Percentiles rank a stretch among this genome's conserved stretches.
Conservation (phyloP, 2,113 vertebrate species). For the Lipotes vexillifer region DNA sequence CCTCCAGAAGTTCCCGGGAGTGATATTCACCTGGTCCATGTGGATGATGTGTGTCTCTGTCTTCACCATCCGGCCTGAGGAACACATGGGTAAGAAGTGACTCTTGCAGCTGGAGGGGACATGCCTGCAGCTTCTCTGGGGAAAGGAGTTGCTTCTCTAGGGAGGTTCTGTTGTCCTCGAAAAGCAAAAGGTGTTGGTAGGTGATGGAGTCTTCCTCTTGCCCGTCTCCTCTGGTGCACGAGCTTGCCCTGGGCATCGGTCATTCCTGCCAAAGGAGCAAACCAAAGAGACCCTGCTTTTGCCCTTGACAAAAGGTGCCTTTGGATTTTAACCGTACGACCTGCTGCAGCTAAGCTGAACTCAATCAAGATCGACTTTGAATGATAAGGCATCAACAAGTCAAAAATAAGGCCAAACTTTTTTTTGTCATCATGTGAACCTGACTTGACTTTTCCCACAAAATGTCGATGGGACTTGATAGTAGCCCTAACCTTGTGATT, state of each 20-base stretch:
- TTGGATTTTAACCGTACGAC: neutral
- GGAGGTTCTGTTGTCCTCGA: neutral
- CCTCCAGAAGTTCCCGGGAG: neutral
- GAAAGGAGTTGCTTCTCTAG: neutral
- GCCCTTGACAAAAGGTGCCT: neutral
- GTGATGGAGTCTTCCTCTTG: too few species aligned
- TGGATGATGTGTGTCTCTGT: slow-evolving; percentile 30
- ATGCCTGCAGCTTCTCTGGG: neutral
- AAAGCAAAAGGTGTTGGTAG: neutral
- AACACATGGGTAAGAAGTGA: slow-evolving; percentile 68
- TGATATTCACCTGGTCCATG: slow-evolving; percentile 47
- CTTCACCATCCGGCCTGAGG: slow-evolving; percentile 54
- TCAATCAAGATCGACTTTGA: neutral
- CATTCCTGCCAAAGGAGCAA: neutral
- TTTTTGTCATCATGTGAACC: neutral
- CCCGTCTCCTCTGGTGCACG: accelerated
- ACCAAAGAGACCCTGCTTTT: neutral
- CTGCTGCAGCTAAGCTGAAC: neutral
- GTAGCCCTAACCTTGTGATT: neutral
- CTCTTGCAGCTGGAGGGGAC: too few species aligned
- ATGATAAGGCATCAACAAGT: neutral
- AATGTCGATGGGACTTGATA: neutral
- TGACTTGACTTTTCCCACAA: neutral
- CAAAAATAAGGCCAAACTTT: neutral
- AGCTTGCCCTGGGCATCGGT: neutral